Evolutionary conservation across 2,888 invertebrate genomes (phyloP).

Genomic region (Stenchaetothrips biformis): DNA sequence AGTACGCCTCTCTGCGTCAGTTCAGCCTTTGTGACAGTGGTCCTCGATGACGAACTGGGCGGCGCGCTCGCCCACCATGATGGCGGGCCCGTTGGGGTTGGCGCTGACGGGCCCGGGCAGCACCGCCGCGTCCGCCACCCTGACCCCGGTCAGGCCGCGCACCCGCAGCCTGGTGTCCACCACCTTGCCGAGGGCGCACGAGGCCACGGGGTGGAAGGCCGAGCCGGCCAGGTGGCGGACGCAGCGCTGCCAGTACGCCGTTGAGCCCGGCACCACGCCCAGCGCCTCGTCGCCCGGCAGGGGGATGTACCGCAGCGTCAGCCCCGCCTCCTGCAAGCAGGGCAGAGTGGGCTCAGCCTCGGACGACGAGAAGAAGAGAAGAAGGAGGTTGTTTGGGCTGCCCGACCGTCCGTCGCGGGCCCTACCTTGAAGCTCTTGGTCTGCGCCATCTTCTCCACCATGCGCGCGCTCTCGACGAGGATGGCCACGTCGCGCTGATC

Average conservation of each 20-base stretch:
- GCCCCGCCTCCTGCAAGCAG: neutral
- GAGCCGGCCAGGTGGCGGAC: constrained; percentile 10
- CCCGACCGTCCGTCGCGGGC: too few species aligned
- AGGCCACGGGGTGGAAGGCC: neutral
- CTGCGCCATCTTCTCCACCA: constrained; percentile 14
- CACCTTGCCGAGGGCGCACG: neutral
- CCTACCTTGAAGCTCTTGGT: constrained; percentile 19
- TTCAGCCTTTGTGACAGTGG: neutral
- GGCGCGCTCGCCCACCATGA: constrained; percentile 21
- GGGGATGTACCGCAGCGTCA: neutral
- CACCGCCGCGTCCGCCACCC: neutral
- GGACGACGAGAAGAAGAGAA: neutral
- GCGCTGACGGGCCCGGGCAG: constrained; percentile 9
- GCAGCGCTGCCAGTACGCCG: neutral
- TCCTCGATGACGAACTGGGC: constrained; percentile 11
- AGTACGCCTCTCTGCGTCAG: too few species aligned
- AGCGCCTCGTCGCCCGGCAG: neutral
- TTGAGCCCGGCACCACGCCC: neutral
- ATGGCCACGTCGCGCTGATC: neutral
- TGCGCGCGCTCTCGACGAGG: neutral
- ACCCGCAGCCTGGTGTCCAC: neutral
- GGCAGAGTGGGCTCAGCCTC: neutral
- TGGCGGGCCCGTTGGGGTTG: constrained; percentile 6
- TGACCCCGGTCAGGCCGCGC: neutral
- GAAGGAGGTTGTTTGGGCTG: neutral